phyloP scores from a whole-genome alignment of 2,113 vertebrate species.

The Tricholaema leucomelas region DNA sequence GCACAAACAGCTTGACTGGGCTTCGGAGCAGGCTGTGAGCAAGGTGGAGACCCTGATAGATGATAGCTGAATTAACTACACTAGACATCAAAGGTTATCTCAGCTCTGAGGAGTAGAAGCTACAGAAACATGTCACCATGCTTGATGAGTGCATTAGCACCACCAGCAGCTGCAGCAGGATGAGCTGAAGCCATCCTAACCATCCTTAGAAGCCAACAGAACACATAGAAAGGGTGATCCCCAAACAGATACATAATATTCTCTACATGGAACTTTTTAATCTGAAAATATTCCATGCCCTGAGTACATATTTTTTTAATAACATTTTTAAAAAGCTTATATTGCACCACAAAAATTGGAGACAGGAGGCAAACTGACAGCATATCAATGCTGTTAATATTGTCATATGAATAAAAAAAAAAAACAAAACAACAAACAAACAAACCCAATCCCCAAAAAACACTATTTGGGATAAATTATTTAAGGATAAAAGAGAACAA shows the following conservation, averaged over 20 bases:
- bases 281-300: slow-evolving; percentile 14
- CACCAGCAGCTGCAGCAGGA: background rate
- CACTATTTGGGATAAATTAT: background rate
- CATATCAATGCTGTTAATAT: background rate
- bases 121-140: background rate
- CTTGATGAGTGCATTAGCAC: background rate
- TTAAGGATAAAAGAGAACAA: background rate
- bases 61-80: fast-evolving
- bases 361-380: background rate
- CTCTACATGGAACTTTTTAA: background rate
- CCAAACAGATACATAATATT: background rate
- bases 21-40: background rate
- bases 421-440: no score
- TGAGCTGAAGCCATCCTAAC: background rate
- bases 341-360: background rate
- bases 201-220: background rate
- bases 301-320: no score
- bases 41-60: background rate
- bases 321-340: background rate
- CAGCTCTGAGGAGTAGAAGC: background rate
- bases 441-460: background rate
- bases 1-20: background rate
- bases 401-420: background rate
- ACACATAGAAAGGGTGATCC: no score
- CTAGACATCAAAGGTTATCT: background rate